Conservation (phyloP, 2,888 invertebrate genomes). For the Zygogramma bicolorata region DNA sequence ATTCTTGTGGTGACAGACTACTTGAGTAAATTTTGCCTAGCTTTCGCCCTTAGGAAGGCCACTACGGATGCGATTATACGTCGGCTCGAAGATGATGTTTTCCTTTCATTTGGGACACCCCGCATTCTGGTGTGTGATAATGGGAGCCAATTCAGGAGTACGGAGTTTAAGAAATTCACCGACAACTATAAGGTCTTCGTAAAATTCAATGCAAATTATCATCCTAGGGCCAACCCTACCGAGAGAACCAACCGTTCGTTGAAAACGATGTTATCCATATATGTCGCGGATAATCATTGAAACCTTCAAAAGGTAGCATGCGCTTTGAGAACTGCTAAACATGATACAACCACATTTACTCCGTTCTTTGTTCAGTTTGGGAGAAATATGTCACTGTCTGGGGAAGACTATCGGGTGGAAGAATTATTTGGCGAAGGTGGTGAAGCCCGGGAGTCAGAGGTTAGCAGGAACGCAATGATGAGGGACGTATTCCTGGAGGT, state of each 20-base stretch:
- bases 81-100: background rate
- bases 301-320: too few species aligned
- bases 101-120: background rate
- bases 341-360: too few species aligned
- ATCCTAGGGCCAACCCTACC: too few species aligned
- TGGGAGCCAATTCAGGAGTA: constrained; percentile 20
- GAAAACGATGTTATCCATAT: background rate
- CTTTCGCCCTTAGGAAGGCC: background rate
- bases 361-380: too few species aligned
- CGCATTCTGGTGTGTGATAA: constrained; percentile 31
- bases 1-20: constrained; percentile 22
- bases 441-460: too few species aligned
- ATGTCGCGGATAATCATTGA: too few species aligned
- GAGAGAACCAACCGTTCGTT: constrained; percentile 18
- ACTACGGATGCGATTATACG: too few species aligned
- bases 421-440: too few species aligned
- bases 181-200: background rate
- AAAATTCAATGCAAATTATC: too few species aligned
- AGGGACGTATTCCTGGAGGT: too few species aligned
- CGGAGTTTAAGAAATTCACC: background rate
- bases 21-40: constrained; percentile 27
- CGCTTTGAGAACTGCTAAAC: too few species aligned
- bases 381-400: constrained; percentile 33
- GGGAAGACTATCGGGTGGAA: constrained; percentile 34
- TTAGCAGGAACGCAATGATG: too few species aligned